These are phyloP conservation scores for Phycodurus eques DNA, from an alignment of 2,113 vertebrate genomes.

Conservation along the genomic window DNA sequence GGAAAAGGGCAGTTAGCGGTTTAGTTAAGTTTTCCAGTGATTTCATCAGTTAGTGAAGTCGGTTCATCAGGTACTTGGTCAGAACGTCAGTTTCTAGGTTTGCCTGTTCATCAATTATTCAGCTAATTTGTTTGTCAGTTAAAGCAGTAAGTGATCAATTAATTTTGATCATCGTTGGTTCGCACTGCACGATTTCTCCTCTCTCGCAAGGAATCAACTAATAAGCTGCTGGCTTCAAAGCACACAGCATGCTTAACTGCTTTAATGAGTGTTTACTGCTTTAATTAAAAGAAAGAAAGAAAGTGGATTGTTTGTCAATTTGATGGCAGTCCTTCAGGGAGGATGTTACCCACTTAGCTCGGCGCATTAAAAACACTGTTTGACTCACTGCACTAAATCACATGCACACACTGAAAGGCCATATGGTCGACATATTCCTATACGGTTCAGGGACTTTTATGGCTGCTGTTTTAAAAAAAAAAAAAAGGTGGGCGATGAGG, in stretches of 20 bases:
- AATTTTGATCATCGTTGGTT: not conserved
- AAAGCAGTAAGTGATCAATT: no score
- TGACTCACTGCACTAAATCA: constrained; percentile 75
- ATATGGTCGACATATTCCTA: constrained; percentile 79
- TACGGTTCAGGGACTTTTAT: constrained; percentile 74
- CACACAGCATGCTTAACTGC: not conserved
- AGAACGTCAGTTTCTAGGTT: no score
- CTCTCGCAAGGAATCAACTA: not conserved
- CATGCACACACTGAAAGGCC: constrained; percentile 52
- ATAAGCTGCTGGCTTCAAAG: not conserved
- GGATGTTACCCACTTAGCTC: not conserved
- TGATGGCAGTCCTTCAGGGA: not conserved
- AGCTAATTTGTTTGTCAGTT: no score
- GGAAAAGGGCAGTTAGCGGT: no score
- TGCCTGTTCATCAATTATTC: no score
- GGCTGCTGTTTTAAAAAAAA: constrained; percentile 67
- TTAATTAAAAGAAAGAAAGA: not conserved
- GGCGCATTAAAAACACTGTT: constrained; percentile 71
- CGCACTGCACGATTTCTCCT: not conserved
- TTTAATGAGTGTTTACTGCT: not conserved
- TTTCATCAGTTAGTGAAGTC: no score
- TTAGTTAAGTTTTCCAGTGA: no score
- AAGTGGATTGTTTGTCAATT: constrained; percentile 6
- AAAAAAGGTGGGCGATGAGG: no score
- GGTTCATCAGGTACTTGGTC: no score